Conservation (phyloP, 2,113 vertebrate genomes). For the Oncorhynchus clarkii region DNA sequence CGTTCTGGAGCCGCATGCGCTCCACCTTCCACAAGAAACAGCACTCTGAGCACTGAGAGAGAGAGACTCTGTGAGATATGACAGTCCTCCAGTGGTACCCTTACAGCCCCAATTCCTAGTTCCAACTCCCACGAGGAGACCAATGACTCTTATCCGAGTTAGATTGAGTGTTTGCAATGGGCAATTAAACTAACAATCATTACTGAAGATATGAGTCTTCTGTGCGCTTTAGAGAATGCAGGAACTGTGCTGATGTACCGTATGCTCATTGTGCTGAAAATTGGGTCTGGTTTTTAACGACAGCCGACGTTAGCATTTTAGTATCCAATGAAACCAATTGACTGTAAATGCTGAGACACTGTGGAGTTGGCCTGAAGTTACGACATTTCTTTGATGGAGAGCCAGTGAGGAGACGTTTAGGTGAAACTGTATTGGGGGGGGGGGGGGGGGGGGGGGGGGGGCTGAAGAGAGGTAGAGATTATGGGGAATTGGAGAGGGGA, state of each 20-base stretch:
- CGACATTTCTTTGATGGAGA: background rate
- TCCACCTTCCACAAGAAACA: constrained; percentile 82
- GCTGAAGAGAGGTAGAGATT: too few relatives aligned
- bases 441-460: too few relatives aligned
- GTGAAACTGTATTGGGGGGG: background rate
- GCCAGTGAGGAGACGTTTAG: background rate
- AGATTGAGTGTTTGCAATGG: constrained; percentile 1
- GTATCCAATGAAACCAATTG: background rate
- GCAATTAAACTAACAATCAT: background rate
- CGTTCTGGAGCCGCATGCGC: constrained; percentile 81
- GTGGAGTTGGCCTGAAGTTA: background rate
- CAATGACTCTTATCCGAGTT: background rate
- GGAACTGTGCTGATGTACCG: background rate
- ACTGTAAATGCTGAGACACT: background rate
- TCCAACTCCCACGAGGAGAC: background rate
- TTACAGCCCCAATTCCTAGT: background rate
- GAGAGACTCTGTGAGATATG: background rate
- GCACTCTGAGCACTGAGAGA: constrained; percentile 62
- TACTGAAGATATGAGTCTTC: background rate
- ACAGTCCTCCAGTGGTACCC: background rate
- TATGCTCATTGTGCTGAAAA: background rate
- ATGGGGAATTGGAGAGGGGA: background rate
- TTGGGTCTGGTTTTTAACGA: background rate
- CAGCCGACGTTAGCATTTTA: background rate
- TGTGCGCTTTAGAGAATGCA: background rate